Evolutionary conservation across 2,797 vertebrate genomes (phyloP).

Genomic region (Pseudocheirus occidentalis): DNA sequence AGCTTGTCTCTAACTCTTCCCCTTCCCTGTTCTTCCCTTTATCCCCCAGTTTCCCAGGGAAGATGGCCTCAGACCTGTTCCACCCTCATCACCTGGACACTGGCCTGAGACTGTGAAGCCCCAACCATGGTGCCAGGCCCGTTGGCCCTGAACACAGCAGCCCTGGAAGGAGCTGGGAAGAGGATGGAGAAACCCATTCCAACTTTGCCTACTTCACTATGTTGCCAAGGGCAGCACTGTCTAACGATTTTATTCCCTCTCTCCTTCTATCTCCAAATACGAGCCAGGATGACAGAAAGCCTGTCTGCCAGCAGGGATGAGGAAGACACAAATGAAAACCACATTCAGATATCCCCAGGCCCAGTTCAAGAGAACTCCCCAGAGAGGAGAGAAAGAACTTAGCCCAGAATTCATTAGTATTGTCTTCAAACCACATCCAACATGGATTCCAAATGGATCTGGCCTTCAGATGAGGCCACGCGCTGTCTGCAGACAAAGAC

Average conservation of each 20-base stretch:
- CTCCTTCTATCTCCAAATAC: not conserved
- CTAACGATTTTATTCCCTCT: not conserved
- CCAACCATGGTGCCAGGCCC: not conserved
- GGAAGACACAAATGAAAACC: conserved; percentile 48
- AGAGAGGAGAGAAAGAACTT: not conserved
- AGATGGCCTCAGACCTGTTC: not conserved
- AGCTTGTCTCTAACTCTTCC: not conserved
- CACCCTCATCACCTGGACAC: not conserved
- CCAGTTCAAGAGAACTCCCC: not conserved
- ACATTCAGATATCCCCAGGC: not conserved
- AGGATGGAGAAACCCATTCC: not conserved
- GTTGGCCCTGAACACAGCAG: not conserved
- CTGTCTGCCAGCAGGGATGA: not conserved
- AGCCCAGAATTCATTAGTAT: conserved; percentile 24
- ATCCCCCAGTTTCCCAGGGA: not conserved
- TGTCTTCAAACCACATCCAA: conserved; percentile 3
- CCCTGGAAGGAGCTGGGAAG: not conserved
- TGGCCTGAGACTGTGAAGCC: not conserved
- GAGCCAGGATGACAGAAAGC: not conserved
- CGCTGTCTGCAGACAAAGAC: conserved; percentile 18
- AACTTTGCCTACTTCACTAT: not conserved
- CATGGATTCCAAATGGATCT: conserved; percentile 31
- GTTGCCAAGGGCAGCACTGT: not conserved
- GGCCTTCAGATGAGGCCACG: not conserved
- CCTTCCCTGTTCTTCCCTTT: not conserved